A percentile compares a stretch with the other conserved stretches of the same genome.
Evolutionary conservation across 2,797 vertebrate species (phyloP).

Genomic region (Anniella stebbinsi): DNA sequence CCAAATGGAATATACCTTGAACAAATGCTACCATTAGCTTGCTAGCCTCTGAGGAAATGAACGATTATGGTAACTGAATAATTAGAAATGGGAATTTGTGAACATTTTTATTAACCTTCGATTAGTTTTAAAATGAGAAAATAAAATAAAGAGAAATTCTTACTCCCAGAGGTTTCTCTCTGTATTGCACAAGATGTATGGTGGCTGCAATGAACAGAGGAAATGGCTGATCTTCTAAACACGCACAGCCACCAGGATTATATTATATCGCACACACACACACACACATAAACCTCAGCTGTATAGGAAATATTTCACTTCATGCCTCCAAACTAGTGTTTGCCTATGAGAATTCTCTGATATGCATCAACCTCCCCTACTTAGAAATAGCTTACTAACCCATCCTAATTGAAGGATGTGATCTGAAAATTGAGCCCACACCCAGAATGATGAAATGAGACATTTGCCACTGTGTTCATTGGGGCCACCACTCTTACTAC

Average conservation of each 20-base stretch:
- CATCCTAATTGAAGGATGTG: not conserved
- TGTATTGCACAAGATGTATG: conserved; percentile 56
- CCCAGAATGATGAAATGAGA: not conserved
- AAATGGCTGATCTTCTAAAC: conserved; percentile 29
- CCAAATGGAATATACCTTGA: conserved; percentile 31
- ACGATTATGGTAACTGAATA: conserved; percentile 72
- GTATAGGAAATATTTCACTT: conserved; percentile 40
- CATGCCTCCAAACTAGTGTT: not conserved
- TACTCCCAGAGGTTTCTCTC: conserved; percentile 60
- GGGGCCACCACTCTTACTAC: not conserved
- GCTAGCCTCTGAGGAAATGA: conserved; percentile 74
- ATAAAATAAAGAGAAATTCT: conserved; percentile 65
- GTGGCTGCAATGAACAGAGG: conserved; percentile 54
- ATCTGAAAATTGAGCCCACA: not conserved
- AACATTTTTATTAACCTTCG: conserved; percentile 77
- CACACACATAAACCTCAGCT: not conserved
- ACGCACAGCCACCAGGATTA: conserved; percentile 12
- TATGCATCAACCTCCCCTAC: not conserved
- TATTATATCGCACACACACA: not conserved
- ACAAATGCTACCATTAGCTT: conserved; percentile 57
- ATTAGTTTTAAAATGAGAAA: conserved; percentile 76
- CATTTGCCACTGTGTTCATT: not conserved
- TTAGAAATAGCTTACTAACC: not conserved
- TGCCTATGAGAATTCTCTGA: not conserved
- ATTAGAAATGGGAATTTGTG: conserved; percentile 79